Evolutionary conservation across 2,797 vertebrate genomes (phyloP), one percentile per base, ranked within the genome.

Genomic region (Pseudochirops corinnae): DNA sequence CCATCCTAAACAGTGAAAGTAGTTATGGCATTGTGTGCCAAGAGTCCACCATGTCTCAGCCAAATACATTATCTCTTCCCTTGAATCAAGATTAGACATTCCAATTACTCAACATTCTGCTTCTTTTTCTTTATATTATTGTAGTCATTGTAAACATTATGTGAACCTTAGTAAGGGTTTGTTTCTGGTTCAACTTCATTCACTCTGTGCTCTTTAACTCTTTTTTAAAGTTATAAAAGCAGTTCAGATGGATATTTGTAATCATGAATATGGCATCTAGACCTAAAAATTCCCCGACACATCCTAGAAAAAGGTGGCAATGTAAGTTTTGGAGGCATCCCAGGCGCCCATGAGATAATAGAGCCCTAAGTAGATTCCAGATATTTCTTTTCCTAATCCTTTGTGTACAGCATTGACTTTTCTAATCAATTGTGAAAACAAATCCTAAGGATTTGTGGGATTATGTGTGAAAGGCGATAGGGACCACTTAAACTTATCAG

Each of bases 341-440:
- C 94, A 95, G 46, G 39, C 91, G 92, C 29, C 92, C 94, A 56
- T 93, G 96, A 98, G 97, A 94, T 93, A 97, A 96, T 91, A 93
- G 93, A 97, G 96, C 94, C 53, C 5, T 95, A 98, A 97, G 92
- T 33, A 97, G 98, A 98, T 97, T 98, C 94, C 94, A 97, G 97
- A 96, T 97, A 97, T 98, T 98, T 98, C 97, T 97, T 92, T 94
- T 98, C 98, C 98, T 98, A 98, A 98, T 98, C 98, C 98, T 97
- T 92, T 91, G 31, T 97, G 97, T 98, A 97, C 97, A 98, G 97
- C 98, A 98, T 95, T 98, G 98, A 98, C 98, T 98, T 97, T 98
- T 97, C 98, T 97, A 98, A 98, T 98, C 98, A 98, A 97, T 98
- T 91, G 92, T 97, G 97, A 98, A 97, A 98, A 98, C 98, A 98